These are phyloP conservation scores for Micromussa lordhowensis DNA, from an alignment of 92 coral and sea anemone species.

Conservation along the genomic window DNA sequence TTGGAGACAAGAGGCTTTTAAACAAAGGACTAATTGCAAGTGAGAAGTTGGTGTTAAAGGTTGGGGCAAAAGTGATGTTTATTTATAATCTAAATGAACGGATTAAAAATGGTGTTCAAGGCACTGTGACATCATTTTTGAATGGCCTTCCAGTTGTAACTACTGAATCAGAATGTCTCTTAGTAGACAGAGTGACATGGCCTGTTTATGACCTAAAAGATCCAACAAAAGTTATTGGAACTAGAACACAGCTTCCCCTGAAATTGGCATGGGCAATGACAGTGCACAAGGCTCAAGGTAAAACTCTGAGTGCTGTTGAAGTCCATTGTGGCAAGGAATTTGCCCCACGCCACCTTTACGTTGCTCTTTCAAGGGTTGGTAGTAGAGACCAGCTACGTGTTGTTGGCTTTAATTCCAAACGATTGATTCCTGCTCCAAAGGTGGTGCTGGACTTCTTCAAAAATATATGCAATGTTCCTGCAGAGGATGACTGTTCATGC, in stretches of 20 bases:
- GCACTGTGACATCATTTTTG: slow-evolving; percentile 28
- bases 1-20: slow-evolving; percentile 35
- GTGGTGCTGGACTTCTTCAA: background rate
- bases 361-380: background rate
- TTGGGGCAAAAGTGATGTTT: slow-evolving; percentile 61
- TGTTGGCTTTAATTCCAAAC: background rate
- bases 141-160: slow-evolving; percentile 36
- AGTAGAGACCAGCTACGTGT: background rate
- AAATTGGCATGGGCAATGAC: slow-evolving; percentile 33
- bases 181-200: slow-evolving; percentile 17
- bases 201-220: slow-evolving; percentile 30
- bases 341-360: background rate
- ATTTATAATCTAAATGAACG: slow-evolving; percentile 39
- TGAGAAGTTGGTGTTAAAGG: slow-evolving; percentile 42
- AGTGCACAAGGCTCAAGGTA: slow-evolving; percentile 52
- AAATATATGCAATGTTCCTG: background rate
- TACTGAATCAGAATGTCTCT: background rate
- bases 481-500: background rate
- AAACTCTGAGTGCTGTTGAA: slow-evolving; percentile 45
- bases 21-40: slow-evolving; percentile 41
- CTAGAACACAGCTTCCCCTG: slow-evolving; percentile 23
- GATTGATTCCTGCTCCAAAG: background rate
- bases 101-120: slow-evolving; percentile 55
- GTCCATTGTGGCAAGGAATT: slow-evolving; percentile 58
- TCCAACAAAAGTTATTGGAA: slow-evolving; percentile 29